Conservation (phyloP, 2,113 vertebrate genomes). For the Ancistrus triradiatus region DNA sequence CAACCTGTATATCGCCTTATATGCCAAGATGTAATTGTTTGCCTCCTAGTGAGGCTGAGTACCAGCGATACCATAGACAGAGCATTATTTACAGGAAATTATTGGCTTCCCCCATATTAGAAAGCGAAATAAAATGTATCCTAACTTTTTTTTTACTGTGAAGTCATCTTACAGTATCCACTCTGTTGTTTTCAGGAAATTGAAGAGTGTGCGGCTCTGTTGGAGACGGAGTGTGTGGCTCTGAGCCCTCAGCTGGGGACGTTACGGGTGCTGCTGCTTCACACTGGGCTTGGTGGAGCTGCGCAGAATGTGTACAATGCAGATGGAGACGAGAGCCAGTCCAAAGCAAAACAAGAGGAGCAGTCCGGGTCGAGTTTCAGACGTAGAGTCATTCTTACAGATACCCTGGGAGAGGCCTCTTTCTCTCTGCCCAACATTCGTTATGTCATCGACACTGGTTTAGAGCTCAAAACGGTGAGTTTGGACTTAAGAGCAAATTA, state of each 20-base stretch:
- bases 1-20: too few species aligned
- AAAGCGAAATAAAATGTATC: too few species aligned
- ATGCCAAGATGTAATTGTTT: too few species aligned
- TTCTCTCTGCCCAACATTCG: constrained; percentile 77
- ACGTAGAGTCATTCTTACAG: constrained; percentile 76
- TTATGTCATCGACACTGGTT: constrained; percentile 84
- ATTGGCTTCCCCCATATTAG: too few species aligned
- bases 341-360: constrained; percentile 25
- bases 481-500: too few species aligned
- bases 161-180: not conserved
- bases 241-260: constrained; percentile 68
- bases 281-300: constrained; percentile 60
- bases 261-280: constrained; percentile 73
- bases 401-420: constrained; percentile 80
- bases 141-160: too few species aligned
- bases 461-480: constrained; percentile 88
- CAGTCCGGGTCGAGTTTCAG: constrained; percentile 30
- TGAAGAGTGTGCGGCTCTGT: constrained; percentile 61
- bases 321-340: not conserved
- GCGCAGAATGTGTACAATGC: constrained; percentile 72
- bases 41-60: too few species aligned
- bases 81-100: too few species aligned
- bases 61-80: too few species aligned
- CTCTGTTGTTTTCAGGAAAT: constrained; percentile 67
- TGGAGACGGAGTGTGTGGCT: constrained; percentile 69